phyloP scores from a whole-genome alignment of 2,113 vertebrate species.

The Lophochroa leadbeateri region DNA sequence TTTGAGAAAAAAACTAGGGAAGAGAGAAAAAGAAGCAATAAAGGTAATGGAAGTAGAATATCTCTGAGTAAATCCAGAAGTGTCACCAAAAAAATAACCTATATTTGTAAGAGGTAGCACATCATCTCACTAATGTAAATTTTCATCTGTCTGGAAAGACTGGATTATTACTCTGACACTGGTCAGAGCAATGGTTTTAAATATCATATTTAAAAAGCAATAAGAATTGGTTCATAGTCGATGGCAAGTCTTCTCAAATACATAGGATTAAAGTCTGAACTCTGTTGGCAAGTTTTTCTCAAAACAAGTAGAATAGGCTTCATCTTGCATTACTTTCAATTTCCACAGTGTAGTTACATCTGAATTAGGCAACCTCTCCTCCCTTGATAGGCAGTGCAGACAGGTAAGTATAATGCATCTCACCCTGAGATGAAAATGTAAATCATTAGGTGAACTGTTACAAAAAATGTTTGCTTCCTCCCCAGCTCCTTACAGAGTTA shows the following conservation, averaged over 20 bases:
- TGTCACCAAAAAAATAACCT: neutral
- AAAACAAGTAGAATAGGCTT: neutral
- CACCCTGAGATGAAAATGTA: fast-evolving
- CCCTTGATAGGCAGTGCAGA: neutral
- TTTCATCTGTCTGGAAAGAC: neutral
- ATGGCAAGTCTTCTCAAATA: neutral
- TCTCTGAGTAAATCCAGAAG: neutral
- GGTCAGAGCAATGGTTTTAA: neutral
- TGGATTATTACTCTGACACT: neutral
- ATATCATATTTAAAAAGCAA: neutral
- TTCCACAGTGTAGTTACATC: neutral
- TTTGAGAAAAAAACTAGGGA: neutral
- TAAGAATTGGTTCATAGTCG: fast-evolving
- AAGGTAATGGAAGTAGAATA: neutral
- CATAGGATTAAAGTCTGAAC: neutral
- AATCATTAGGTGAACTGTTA: neutral
- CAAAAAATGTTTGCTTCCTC: neutral
- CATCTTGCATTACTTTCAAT: neutral
- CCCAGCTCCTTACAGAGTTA: neutral
- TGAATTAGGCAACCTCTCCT: neutral
- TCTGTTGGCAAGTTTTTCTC: neutral
- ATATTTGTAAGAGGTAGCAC: neutral
- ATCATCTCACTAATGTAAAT: neutral
- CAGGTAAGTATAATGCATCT: neutral
- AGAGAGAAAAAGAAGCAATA: neutral